phyloP scores from a whole-genome alignment of 2,113 vertebrate genomes.

The Helogale parvula region DNA sequence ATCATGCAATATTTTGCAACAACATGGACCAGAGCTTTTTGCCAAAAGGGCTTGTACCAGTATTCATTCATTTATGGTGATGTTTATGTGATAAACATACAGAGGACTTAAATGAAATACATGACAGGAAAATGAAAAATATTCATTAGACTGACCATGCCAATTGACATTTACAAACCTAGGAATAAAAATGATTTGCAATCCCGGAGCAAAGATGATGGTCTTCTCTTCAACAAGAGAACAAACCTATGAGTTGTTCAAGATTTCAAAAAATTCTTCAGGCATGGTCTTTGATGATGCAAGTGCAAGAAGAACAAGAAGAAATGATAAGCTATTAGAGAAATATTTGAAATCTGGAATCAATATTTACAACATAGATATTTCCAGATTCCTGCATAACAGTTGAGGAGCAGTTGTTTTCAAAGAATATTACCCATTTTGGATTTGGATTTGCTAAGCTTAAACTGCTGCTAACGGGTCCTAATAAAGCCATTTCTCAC shows the following conservation, averaged over 20 bases:
- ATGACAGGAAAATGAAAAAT: not conserved
- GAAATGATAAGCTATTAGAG: not conserved
- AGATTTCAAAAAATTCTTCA: not conserved
- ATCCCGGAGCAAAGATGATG: not conserved
- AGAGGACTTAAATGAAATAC: not conserved
- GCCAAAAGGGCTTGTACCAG: not conserved
- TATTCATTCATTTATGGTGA: not conserved
- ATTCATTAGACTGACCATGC: not conserved
- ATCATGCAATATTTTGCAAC: not conserved
- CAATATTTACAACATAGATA: not conserved
- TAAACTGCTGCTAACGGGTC: not conserved
- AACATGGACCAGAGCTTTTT: not conserved
- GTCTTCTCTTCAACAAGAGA: not conserved
- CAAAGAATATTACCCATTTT: not conserved
- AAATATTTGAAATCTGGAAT: not conserved
- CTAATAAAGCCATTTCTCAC: conserved; percentile 1
- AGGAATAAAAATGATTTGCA: not conserved
- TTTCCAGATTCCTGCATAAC: not conserved
- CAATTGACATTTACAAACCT: not conserved
- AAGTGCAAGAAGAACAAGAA: not conserved
- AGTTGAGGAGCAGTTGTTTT: not conserved
- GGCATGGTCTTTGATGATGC: not conserved
- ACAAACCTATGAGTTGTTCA: not conserved
- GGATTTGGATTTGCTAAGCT: not conserved
- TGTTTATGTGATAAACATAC: not conserved